Conservation (phyloP, 2,888 invertebrate species). For the Xiphydria camelus region DNA sequence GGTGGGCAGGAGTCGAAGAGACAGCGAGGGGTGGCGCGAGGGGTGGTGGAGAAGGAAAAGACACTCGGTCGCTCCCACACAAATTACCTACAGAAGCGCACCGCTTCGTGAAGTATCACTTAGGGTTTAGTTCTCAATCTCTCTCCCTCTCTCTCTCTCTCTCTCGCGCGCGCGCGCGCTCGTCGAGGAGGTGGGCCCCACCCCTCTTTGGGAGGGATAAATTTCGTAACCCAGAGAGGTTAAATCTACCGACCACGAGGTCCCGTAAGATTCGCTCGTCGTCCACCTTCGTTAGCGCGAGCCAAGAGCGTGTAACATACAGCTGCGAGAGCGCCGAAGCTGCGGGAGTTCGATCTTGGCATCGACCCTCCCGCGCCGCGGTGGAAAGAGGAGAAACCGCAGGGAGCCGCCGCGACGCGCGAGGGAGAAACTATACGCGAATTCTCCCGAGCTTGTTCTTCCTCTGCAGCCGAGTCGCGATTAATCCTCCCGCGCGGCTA, state of each 20-base stretch:
- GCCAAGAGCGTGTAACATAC: neutral
- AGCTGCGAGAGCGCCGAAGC: neutral
- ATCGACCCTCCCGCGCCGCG: too few relatives aligned
- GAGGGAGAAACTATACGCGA: too few relatives aligned
- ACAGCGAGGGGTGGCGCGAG: conserved; percentile 1
- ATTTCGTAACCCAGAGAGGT: conserved; percentile 33
- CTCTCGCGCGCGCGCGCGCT: too few relatives aligned
- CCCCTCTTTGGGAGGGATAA: conserved; percentile 27
- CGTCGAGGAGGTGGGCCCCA: too few relatives aligned
- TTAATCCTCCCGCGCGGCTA: too few relatives aligned
- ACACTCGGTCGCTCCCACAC: conserved; percentile 45
- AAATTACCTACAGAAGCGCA: conserved; percentile 40
- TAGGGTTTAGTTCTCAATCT: conserved; percentile 43
- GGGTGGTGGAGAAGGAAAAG: conserved; percentile 22
- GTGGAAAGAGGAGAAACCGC: too few relatives aligned
- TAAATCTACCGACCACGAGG: conserved; percentile 34
- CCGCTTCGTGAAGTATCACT: conserved; percentile 42
- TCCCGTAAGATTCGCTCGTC: conserved; percentile 23
- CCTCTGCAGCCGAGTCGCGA: too few relatives aligned
- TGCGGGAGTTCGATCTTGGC: too few relatives aligned
- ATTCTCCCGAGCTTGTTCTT: too few relatives aligned
- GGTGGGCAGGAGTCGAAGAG: conserved; percentile 4
- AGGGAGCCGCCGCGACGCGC: too few relatives aligned
- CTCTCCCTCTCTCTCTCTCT: conserved; percentile 10
- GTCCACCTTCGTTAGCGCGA: neutral